Conservation (phyloP, 2,113 vertebrate genomes). For the Poecile atricapillus region DNA sequence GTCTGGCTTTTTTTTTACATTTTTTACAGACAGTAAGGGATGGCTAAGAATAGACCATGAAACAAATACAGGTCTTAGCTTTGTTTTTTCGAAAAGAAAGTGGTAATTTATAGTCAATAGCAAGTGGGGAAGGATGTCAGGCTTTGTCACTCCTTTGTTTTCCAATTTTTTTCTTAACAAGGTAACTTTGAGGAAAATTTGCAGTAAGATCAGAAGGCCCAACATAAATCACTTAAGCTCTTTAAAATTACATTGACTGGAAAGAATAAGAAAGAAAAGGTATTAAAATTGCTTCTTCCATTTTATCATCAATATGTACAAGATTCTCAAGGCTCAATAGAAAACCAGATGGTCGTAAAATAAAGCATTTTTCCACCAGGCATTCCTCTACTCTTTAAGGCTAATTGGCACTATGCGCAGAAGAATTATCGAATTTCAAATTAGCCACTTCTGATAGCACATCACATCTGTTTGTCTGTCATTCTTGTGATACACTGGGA, state of each 20-base stretch:
- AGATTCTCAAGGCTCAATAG: background rate
- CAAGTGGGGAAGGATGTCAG: background rate
- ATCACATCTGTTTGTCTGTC: slow-evolving; percentile 42
- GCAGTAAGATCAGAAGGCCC: background rate
- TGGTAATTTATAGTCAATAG: background rate
- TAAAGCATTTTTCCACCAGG: background rate
- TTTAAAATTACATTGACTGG: background rate
- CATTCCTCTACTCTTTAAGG: slow-evolving; percentile 2
- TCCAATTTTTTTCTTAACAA: background rate
- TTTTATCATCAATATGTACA: background rate
- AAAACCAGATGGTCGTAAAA: background rate
- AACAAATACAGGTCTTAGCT: background rate
- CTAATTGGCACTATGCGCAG: background rate
- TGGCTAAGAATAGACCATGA: background rate
- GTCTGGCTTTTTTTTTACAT: background rate
- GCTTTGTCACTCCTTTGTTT: background rate
- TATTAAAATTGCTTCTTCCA: background rate
- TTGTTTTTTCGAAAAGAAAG: background rate
- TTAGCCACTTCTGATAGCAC: background rate
- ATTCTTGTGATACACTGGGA: background rate
- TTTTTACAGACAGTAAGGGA: background rate
- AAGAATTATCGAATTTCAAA: slow-evolving; percentile 19
- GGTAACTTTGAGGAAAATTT: background rate
- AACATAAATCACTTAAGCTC: background rate
- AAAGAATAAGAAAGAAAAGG: background rate